A percentile compares a stretch with the other conserved stretches of the same genome.
phyloP scores from a whole-genome alignment of 1,140 invertebrate genomes.

The Drosophila nannoptera region DNA sequence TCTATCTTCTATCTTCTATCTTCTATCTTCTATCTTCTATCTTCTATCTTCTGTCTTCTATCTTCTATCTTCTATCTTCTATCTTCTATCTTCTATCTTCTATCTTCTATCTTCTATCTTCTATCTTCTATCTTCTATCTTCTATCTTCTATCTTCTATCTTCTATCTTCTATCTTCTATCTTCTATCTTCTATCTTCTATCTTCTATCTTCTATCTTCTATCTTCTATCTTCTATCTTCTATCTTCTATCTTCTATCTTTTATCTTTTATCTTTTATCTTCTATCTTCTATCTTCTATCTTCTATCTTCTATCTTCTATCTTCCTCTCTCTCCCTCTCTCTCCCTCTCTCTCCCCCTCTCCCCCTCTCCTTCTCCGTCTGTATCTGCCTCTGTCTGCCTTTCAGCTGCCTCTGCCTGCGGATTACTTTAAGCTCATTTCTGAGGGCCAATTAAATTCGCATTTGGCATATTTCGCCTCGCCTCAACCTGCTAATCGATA shows the following conservation, averaged over 20 bases:
- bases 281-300: background rate
- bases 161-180: too few relatives aligned
- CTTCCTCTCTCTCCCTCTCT: background rate
- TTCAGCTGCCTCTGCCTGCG: background rate
- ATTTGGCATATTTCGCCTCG: background rate
- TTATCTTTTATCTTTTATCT: background rate
- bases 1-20: too few relatives aligned
- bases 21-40: too few relatives aligned
- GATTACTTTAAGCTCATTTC: background rate
- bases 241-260: background rate
- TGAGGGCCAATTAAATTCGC: background rate
- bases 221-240: background rate
- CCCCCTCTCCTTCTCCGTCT: too few relatives aligned
- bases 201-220: background rate
- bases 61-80: too few relatives aligned
- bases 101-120: too few relatives aligned
- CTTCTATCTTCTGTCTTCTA: too few relatives aligned
- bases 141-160: too few relatives aligned
- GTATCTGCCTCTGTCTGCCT: background rate
- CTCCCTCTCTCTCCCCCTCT: too few relatives aligned
- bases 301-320: background rate
- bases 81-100: too few relatives aligned
- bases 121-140: too few relatives aligned
- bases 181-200: background rate
- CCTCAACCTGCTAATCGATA: background rate